Percentiles rank a stretch among this genome's conserved stretches.
phyloP scores from a whole-genome alignment of 2,888 invertebrate species.

The Eurytoma adleriae region DNA sequence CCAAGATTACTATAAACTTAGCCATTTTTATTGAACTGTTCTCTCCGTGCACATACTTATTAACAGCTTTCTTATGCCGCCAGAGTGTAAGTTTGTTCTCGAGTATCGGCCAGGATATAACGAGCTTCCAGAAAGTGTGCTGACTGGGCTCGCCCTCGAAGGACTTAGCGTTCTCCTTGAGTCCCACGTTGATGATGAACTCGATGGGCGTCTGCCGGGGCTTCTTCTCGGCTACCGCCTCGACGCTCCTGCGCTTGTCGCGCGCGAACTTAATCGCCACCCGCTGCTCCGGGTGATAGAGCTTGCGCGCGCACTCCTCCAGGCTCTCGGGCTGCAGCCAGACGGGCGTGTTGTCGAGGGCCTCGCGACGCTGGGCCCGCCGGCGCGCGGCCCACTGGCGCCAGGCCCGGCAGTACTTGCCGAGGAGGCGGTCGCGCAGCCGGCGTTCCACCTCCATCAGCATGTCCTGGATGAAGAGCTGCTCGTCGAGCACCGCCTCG shows the following conservation, averaged over 20 bases:
- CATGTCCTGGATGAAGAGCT: conserved; percentile 69
- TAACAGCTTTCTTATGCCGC: conserved; percentile 77
- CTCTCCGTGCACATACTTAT: no score
- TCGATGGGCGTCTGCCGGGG: conserved; percentile 73
- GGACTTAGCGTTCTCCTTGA: conserved; percentile 77
- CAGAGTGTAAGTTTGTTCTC: conserved; percentile 76
- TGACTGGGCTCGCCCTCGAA: conserved; percentile 73
- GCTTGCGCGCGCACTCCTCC: conserved; percentile 74
- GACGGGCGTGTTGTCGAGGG: conserved; percentile 78
- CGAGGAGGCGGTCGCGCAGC: conserved; percentile 70
- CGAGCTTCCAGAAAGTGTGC: conserved; percentile 80
- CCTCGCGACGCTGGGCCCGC: conserved; percentile 75
- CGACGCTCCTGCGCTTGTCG: conserved; percentile 54
- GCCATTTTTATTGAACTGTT: no score
- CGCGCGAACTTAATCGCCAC: conserved; percentile 69
- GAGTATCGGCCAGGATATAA: conserved; percentile 79
- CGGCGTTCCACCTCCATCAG: conserved; percentile 73
- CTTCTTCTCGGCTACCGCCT: conserved; percentile 7
- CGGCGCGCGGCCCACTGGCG: conserved; percentile 73
- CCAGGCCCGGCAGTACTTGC: conserved; percentile 77
- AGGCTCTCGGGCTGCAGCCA: conserved; percentile 77
- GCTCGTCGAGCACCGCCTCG: conserved; percentile 71
- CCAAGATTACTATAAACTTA: no score
- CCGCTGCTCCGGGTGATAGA: conserved; percentile 76
- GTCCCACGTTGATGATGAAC: conserved; percentile 76